Evolutionary conservation across 2,113 vertebrate species (phyloP).

Genomic region (Perca flavescens): DNA sequence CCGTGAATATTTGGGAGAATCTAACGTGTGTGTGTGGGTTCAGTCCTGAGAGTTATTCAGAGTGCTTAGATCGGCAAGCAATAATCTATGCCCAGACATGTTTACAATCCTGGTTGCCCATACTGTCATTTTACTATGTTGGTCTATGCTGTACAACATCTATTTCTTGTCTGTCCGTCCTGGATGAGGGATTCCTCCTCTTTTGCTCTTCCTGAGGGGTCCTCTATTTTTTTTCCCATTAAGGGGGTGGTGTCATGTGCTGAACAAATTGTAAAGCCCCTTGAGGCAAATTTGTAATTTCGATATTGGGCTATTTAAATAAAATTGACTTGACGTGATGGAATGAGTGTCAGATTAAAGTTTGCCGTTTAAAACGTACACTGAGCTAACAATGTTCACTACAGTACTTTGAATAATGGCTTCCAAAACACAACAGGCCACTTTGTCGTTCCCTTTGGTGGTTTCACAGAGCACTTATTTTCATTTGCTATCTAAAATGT

Average conservation of each 20-base stretch:
- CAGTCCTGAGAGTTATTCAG: slow-evolving; percentile 25
- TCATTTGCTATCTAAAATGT: slow-evolving; percentile 22
- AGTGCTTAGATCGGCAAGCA: background rate
- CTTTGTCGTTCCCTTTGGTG: slow-evolving; percentile 18
- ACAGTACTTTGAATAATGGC: background rate
- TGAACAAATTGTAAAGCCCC: background rate
- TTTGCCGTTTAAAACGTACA: background rate
- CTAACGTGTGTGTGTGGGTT: background rate
- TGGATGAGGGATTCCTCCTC: background rate
- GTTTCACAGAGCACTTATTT: slow-evolving; percentile 36
- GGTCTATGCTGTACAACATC: background rate
- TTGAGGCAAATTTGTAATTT: background rate
- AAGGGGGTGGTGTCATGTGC: background rate
- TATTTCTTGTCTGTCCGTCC: background rate
- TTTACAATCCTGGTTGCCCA: background rate
- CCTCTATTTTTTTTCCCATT: background rate
- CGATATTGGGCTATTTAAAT: background rate
- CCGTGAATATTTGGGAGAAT: slow-evolving; percentile 1
- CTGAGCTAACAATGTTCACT: background rate
- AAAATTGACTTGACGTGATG: background rate
- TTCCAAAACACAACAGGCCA: slow-evolving; percentile 17
- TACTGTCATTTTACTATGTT: background rate
- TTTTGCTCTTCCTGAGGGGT: background rate
- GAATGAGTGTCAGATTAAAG: background rate
- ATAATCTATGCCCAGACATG: background rate